Conservation (phyloP, 2,797 vertebrate genomes). For the Sebastiscus albofasciatus region DNA sequence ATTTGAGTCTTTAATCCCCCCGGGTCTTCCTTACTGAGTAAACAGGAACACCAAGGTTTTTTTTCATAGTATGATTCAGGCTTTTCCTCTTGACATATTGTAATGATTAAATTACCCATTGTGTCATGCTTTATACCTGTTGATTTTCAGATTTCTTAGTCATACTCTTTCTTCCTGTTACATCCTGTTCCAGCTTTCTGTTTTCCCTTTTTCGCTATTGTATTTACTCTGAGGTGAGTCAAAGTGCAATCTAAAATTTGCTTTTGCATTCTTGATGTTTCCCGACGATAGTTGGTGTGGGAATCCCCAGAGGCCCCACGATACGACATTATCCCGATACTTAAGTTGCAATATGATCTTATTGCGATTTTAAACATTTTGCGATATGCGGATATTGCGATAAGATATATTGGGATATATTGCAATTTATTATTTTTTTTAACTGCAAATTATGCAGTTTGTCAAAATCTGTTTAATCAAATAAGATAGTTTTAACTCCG, state of each 20-base stretch:
- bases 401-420: no score
- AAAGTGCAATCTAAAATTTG: background rate
- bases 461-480: background rate
- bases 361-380: background rate
- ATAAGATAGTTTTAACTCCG: background rate
- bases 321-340: background rate
- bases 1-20: constrained; percentile 10
- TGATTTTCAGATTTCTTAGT: constrained; percentile 22
- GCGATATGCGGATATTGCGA: no score
- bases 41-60: constrained; percentile 17
- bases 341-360: background rate
- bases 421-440: no score
- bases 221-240: background rate
- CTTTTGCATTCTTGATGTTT: background rate
- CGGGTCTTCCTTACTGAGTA: constrained; percentile 3
- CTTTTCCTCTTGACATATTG: background rate
- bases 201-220: background rate
- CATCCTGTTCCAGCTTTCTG: no score
- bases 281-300: rapidly evolving
- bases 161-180: background rate
- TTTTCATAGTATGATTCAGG: background rate
- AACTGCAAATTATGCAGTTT: no score
- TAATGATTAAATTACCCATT: background rate
- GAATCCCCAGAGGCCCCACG: background rate
- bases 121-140: constrained; percentile 11